Conservation (phyloP, 2,113 vertebrate species). For the Rhinogobius similis region DNA sequence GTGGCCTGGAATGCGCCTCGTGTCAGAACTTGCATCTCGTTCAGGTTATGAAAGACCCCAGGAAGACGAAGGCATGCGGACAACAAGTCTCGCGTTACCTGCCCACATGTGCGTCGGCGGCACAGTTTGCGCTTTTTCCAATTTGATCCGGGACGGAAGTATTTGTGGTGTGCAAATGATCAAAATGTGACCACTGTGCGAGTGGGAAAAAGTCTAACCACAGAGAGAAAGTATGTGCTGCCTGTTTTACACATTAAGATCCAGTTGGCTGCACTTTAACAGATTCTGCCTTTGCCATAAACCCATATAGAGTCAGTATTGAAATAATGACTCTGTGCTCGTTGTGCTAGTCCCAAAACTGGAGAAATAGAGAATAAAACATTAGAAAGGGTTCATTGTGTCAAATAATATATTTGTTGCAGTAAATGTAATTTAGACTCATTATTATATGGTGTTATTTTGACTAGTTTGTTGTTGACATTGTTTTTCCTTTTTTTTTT, state of each 20-base stretch:
- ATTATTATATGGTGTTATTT: not conserved
- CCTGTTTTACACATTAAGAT: conserved; percentile 1
- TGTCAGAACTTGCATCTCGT: conserved; percentile 75
- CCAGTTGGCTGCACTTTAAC: not conserved
- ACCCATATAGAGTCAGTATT: not conserved
- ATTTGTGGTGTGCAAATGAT: not conserved
- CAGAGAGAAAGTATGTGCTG: not conserved
- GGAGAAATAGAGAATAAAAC: not conserved
- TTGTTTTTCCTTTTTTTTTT: no score
- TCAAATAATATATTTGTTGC: not conserved
- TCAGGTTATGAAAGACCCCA: conserved; percentile 80
- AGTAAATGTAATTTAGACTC: not conserved
- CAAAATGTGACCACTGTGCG: not conserved
- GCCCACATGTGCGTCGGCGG: not conserved
- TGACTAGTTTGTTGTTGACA: no score
- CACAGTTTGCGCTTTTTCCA: not conserved
- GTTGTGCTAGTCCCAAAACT: no score
- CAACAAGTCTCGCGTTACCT: conserved; percentile 44
- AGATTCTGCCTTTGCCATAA: not conserved
- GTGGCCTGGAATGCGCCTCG: conserved; percentile 75
- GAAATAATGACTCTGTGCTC: no score
- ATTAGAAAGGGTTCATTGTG: not conserved
- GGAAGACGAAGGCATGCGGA: conserved; percentile 59
- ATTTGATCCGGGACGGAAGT: not conserved
- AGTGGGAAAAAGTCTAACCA: not conserved